A percentile compares a stretch with the other conserved stretches of the same genome.
Conservation (phyloP, 2,888 invertebrate genomes). For the Ichneumoninae sp. region DNA sequence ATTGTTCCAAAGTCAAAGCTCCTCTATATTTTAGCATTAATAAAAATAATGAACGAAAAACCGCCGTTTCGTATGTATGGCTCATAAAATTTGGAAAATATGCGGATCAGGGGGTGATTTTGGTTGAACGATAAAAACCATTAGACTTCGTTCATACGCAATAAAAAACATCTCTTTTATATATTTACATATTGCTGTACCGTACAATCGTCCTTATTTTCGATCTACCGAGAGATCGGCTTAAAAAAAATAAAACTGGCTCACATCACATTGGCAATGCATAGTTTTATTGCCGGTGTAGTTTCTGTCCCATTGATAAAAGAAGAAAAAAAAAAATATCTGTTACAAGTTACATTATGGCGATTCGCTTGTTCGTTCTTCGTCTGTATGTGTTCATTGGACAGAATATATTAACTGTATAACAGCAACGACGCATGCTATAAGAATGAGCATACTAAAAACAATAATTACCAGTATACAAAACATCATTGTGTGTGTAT, state of each 20-base stretch:
- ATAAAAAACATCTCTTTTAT: conserved; percentile 63
- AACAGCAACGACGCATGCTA: conserved; percentile 54
- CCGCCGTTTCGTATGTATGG: too few relatives aligned
- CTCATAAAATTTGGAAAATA: too few relatives aligned
- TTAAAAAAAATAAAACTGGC: conserved; percentile 30
- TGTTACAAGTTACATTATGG: conserved; percentile 63
- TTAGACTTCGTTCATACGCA: conserved; percentile 42
- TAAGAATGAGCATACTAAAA: conserved; percentile 57
- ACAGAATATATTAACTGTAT: conserved; percentile 46
- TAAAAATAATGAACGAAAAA: neutral
- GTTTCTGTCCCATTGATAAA: conserved; percentile 19
- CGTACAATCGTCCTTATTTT: conserved; percentile 47
- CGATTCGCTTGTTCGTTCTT: conserved; percentile 43
- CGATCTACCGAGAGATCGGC: conserved; percentile 26
- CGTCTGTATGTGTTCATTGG: conserved; percentile 21
- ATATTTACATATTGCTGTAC: conserved; percentile 69
- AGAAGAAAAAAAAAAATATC: conserved; percentile 40
- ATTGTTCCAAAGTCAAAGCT: too few relatives aligned
- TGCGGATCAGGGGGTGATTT: neutral
- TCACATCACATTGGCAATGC: conserved; percentile 35
- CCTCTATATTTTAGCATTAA: too few relatives aligned
- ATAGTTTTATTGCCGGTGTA: conserved; percentile 41
- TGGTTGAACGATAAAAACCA: conserved; percentile 10
- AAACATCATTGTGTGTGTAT: conserved; percentile 50
- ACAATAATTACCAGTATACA: conserved; percentile 58